These are phyloP conservation scores for human (Homo sapiens) DNA, from an alignment of 2,113 vertebrate species.

Conservation along the genomic window GRCh38 chr3:65257001-65257500, in stretches of 20 bases:
- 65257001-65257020: slow-evolving; percentile 20
- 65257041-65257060: background rate
- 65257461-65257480: no score
- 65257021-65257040: background rate
- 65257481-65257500: no score
- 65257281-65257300: background rate
- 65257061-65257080: background rate
- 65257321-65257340: slow-evolving; percentile 16
- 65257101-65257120: slow-evolving; percentile 37
- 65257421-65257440: no score
- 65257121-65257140: background rate
- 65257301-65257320: background rate
- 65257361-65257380: no score
- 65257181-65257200: background rate
- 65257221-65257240: background rate
- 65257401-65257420: no score
- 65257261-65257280: rapidly evolving
- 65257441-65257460: no score
- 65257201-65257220: background rate
- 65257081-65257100: slow-evolving; percentile 43
- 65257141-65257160: slow-evolving; percentile 47
- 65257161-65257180: background rate
- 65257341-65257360: no score
- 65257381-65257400: no score
- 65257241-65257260: background rate